These are phyloP conservation scores for Chauna torquata DNA, from an alignment of 2,113 vertebrate species.

Conservation along the genomic window DNA sequence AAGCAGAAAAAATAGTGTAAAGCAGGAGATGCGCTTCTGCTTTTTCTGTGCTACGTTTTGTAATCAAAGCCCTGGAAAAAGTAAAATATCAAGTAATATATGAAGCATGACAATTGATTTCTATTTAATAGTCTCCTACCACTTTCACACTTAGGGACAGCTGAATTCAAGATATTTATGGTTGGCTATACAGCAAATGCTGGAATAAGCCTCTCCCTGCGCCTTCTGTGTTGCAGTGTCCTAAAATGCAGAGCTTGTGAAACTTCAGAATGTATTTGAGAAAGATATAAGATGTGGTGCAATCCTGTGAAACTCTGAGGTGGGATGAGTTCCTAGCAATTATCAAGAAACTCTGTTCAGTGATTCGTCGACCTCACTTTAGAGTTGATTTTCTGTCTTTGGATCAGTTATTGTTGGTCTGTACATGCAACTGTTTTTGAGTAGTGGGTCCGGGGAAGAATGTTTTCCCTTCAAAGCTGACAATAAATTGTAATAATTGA, in stretches of 20 bases:
- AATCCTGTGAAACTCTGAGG: background rate
- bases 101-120: conserved; percentile 52
- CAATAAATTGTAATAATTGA: background rate
- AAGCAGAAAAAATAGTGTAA: background rate
- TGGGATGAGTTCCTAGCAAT: background rate
- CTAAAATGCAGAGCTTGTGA: conserved; percentile 19
- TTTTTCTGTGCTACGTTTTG: background rate
- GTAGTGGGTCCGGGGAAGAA: background rate
- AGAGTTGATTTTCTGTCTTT: background rate
- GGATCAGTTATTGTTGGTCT: background rate
- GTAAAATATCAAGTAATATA: background rate
- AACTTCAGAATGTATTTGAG: background rate
- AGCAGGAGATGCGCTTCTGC: conserved; percentile 2
- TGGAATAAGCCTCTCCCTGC: conserved; percentile 12
- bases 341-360: background rate
- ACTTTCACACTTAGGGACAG: background rate
- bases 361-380: background rate
- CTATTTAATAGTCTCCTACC: conserved; percentile 36
- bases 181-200: conserved; percentile 33
- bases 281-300: background rate
- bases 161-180: conserved; percentile 45
- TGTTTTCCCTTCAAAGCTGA: background rate
- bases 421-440: background rate
- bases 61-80: conserved; percentile 22
- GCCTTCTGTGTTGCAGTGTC: background rate